phyloP scores from a whole-genome alignment of 2,797 vertebrate species.

The Tamandua tetradactyla region DNA sequence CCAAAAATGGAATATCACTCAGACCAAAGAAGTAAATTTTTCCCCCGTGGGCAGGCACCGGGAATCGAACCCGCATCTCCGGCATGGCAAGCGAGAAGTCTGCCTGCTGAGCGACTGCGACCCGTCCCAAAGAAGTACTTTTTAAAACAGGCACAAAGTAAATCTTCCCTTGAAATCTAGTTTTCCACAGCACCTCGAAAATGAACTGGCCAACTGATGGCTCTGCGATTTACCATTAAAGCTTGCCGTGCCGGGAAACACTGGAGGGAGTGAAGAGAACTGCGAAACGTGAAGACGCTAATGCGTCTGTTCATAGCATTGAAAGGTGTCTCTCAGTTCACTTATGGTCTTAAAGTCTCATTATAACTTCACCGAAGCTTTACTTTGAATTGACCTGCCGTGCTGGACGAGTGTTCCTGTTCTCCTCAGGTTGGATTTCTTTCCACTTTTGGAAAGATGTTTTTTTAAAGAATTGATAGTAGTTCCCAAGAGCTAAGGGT shows the following conservation, averaged over 20 bases:
- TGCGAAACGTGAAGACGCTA: neutral
- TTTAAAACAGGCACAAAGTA: slow-evolving; percentile 39
- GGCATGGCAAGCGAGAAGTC: no score
- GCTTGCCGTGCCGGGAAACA: neutral
- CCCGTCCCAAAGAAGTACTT: slow-evolving; percentile 47
- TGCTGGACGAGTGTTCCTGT: neutral
- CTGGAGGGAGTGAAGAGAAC: neutral
- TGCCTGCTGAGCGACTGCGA: no score
- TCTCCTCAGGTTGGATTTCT: slow-evolving; percentile 2
- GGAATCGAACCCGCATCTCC: no score
- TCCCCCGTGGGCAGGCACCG: no score
- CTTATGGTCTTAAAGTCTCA: neutral
- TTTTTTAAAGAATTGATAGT: slow-evolving; percentile 11
- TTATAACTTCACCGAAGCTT: neutral
- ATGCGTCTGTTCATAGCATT: neutral
- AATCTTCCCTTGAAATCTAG: slow-evolving; percentile 23
- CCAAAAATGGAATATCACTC: slow-evolving; percentile 45
- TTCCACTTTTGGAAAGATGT: neutral
- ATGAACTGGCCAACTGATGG: neutral
- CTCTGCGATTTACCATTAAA: neutral
- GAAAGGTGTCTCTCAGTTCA: neutral
- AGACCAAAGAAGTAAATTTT: slow-evolving; percentile 45
- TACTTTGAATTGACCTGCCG: neutral
- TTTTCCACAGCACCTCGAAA: slow-evolving; percentile 9
- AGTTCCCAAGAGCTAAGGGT: neutral